Base-by-base conservation (phyloP, 2,888 invertebrate species). In the Pyrocoelia pectoralis region DNA sequence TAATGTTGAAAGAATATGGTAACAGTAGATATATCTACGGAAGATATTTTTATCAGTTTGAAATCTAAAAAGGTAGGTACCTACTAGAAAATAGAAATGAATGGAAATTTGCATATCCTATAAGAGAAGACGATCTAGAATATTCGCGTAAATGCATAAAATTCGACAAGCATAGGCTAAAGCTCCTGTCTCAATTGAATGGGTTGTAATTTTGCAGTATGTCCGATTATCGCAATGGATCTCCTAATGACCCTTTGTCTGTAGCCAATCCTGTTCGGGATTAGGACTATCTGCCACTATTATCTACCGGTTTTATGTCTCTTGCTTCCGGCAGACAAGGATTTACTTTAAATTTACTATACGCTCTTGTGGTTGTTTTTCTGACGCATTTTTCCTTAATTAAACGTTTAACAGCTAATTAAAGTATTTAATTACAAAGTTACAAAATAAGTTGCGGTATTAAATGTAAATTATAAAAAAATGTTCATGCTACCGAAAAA, bases 211-310 rank as follows among this genome's bases (percentile, higher is more conserved):
- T 65, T 43, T 54, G 56, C 53, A 43, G 43, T 29, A 56, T 56
- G 60, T 65, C 65, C 65, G 52, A 60, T 60, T 65, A 65, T 65
- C 60, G 53, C 46, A 64, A 59, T 53, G 56, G 43, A 65, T 61
- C 60, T 65, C 49, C 60, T 51, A 65, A 65, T 60, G 52, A 56
- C 53, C 56, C 60, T 65, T 65, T 65, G 65, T 61, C 60, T 61
- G 60, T 61, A 64, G 52, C 49, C 60, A 60, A 61, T 65, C 52
- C 60, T 61, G 63, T 56, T 60, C 56, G 46, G 60, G 56, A 60
- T 60, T 56, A 52, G 52, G 53, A 43, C 29, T 62, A 65, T 65
- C 64, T 64, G 48, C 60, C 60, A 59, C 64, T 56, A 51, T 65
- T 56, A 61, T 65, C 56, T 53, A 60, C 48, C 52, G 53, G 53